Conservation (phyloP, 2,113 vertebrate species). For the Zosterops pallidus region DNA sequence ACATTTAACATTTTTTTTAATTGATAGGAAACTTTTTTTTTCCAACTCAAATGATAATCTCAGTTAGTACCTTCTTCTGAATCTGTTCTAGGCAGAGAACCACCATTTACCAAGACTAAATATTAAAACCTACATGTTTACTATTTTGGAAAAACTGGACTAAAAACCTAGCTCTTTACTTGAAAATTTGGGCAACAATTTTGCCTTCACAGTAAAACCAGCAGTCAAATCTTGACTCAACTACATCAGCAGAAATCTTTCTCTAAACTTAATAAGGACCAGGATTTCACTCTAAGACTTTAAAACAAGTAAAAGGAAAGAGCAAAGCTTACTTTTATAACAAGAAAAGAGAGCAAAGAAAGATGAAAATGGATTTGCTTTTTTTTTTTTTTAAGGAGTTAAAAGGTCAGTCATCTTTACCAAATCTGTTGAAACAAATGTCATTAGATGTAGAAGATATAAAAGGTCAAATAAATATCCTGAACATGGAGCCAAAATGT, state of each 20-base stretch:
- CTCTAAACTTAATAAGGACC: background rate
- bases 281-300: background rate
- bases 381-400: background rate
- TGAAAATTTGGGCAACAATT: background rate
- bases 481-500: slow-evolving; percentile 57
- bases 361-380: slow-evolving; percentile 2
- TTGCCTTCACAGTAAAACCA: background rate
- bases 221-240: background rate
- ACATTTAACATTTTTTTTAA: background rate
- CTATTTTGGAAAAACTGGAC: background rate
- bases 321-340: background rate
- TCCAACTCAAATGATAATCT: background rate
- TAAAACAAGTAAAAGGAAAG: background rate
- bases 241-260: background rate
- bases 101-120: background rate
- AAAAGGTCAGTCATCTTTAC: slow-evolving; percentile 68
- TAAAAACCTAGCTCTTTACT: background rate
- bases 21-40: background rate
- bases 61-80: background rate
- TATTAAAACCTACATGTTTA: background rate
- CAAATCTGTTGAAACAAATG: slow-evolving; percentile 67
- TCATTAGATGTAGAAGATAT: slow-evolving; percentile 54
- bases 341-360: background rate
- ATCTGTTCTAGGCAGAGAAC: background rate
- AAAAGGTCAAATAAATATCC: slow-evolving; percentile 71